Evolutionary conservation across 2,797 vertebrate species (phyloP).

Genomic region (Pantherophis vulpinus): DNA sequence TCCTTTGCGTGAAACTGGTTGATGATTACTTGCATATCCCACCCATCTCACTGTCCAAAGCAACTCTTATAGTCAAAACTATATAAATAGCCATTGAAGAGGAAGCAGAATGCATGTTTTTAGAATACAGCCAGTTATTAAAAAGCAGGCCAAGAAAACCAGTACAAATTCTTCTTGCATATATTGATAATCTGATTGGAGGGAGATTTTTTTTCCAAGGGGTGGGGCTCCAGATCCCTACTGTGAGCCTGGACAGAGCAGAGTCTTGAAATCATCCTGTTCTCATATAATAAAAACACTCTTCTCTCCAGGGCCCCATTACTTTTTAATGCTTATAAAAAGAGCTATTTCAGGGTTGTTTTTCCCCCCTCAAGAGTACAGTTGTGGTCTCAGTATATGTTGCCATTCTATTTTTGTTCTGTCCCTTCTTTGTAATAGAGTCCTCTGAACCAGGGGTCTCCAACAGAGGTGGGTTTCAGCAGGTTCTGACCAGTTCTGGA

Average conservation of each 20-base stretch:
- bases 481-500: too few relatives aligned
- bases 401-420: neutral
- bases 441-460: neutral
- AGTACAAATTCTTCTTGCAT: neutral
- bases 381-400: neutral
- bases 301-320: neutral
- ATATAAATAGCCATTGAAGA: neutral
- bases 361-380: neutral
- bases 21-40: neutral
- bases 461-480: too few relatives aligned
- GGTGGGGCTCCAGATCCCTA: neutral
- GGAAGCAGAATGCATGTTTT: neutral
- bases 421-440: neutral
- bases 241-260: neutral
- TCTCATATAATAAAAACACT: neutral
- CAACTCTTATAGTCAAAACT: neutral
- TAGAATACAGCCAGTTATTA: neutral
- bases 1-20: neutral
- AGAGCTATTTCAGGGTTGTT: neutral
- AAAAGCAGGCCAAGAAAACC: neutral
- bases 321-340: neutral
- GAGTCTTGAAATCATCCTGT: neutral
- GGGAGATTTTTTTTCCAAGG: neutral
- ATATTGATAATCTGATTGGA: neutral
- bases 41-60: neutral